A percentile compares a stretch with the other conserved stretches of the same genome.
Evolutionary conservation across 1,140 invertebrate genomes (phyloP).

Genomic region (Bombus waltoni): DNA sequence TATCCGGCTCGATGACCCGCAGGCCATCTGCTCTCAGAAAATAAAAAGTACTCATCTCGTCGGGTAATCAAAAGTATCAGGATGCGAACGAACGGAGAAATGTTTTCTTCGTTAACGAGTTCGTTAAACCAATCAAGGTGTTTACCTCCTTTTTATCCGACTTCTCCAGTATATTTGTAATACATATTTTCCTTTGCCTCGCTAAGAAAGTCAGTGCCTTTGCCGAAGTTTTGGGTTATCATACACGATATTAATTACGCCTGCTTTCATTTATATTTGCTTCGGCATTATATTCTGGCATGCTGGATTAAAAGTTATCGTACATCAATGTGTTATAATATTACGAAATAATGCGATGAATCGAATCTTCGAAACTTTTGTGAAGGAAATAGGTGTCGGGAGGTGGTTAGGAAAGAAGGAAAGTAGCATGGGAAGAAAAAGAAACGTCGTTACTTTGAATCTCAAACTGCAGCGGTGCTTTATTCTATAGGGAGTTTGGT

Average conservation of each 20-base stretch:
- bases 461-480: slow-evolving; percentile 38
- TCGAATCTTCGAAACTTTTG: slow-evolving; percentile 4
- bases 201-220: not conserved
- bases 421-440: not conserved
- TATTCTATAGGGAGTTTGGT: slow-evolving; percentile 46
- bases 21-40: slow-evolving; percentile 53
- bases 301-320: not conserved
- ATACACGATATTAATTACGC: not conserved
- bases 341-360: not conserved
- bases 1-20: slow-evolving; percentile 71
- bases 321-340: not conserved
- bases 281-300: not conserved
- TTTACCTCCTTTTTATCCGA: slow-evolving; percentile 42
- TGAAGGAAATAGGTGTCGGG: not conserved
- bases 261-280: not conserved
- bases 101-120: slow-evolving; percentile 61
- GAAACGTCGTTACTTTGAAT: slow-evolving; percentile 35
- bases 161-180: not conserved
- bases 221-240: not conserved
- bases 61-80: slow-evolving; percentile 61
- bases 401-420: not conserved
- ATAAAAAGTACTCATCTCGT: slow-evolving; percentile 62
- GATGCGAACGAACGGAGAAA: slow-evolving; percentile 33
- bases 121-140: slow-evolving; percentile 54
- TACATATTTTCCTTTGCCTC: not conserved